Evolutionary conservation across 2,888 invertebrate species (phyloP), one percentile per base, ranked within the genome.

Genomic region (Proisotoma minuta): DNA sequence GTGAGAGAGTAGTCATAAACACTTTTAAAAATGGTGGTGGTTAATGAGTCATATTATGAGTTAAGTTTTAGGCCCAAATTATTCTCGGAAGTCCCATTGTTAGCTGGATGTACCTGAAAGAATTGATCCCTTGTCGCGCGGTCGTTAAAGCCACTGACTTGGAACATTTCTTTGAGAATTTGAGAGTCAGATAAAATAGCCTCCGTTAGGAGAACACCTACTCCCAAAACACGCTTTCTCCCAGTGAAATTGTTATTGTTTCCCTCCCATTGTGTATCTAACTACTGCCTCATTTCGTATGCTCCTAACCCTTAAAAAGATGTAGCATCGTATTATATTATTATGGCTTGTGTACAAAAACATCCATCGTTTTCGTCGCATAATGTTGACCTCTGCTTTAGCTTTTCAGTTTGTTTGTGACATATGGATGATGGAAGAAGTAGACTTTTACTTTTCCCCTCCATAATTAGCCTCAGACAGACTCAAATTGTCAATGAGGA

Each of bases 111-210:
- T 10, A 34, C 34, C 34, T 10, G 8, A 34, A 15, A 34, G 43
- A 43, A 43, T 43, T 15, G 20, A 43, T 43, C 43, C 43, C 18
- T 43, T 5, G 43, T n/a, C 43, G 43, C 5, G 43, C 2, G 26
- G 51, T 51, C 51, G 27, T 51, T 26, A 51, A 51, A 51, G 3
- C 27, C n/a, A 51, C 4, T 51, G 51, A 51, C 51, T 51, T 51
- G 51, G 51, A 51, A 51, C 51, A 27, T 3, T 20, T 43, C 34
- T 34, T n/a, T n/a, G n/a, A n/a, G n/a, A n/a, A n/a, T n/a, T n/a
- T n/a, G n/a, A n/a, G n/a, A n/a, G n/a, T n/a, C n/a, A n/a, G n/a
- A n/a, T n/a, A n/a, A n/a, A n/a, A n/a, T n/a, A n/a, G n/a, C n/a
- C n/a, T n/a, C n/a, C n/a, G n/a, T n/a, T n/a, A n/a, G n/a, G n/a